Conservation (phyloP, 2,888 invertebrate genomes). For the Strigamia crassipes region DNA sequence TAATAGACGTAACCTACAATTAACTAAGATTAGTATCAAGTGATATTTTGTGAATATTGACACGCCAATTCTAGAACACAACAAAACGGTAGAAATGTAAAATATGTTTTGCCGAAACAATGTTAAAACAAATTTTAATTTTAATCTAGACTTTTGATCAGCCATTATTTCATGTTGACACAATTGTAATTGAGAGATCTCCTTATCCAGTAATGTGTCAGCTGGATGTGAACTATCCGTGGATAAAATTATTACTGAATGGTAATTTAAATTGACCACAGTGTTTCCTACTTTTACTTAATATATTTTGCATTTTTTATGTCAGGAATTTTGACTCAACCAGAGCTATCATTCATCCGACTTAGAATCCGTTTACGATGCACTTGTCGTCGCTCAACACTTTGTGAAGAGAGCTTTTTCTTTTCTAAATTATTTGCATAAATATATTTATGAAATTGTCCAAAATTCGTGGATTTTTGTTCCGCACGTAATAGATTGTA, state of each 20-base stretch:
- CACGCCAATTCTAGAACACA: neutral
- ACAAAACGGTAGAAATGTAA: neutral
- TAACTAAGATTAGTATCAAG: neutral
- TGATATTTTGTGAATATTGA: neutral
- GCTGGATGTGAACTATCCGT: neutral
- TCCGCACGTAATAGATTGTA: too few species aligned
- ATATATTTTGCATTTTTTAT: neutral
- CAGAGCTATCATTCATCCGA: neutral
- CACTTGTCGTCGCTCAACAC: slow-evolving; percentile 43
- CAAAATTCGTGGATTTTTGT: neutral
- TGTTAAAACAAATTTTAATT: too few species aligned
- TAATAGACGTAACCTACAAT: neutral
- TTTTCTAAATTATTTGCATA: neutral
- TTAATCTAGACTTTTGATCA: neutral
- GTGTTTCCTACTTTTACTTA: too few species aligned
- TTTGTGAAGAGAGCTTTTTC: slow-evolving; percentile 4
- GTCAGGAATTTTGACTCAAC: slow-evolving; percentile 9
- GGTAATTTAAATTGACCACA: neutral
- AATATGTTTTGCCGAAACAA: neutral
- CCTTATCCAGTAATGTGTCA: neutral
- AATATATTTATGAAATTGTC: neutral
- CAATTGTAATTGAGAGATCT: neutral
- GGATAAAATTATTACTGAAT: neutral
- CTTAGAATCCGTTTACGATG: slow-evolving; percentile 15
- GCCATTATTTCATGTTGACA: neutral